Conservation (phyloP, 2,113 vertebrate species). For the Sander vitreus region DNA sequence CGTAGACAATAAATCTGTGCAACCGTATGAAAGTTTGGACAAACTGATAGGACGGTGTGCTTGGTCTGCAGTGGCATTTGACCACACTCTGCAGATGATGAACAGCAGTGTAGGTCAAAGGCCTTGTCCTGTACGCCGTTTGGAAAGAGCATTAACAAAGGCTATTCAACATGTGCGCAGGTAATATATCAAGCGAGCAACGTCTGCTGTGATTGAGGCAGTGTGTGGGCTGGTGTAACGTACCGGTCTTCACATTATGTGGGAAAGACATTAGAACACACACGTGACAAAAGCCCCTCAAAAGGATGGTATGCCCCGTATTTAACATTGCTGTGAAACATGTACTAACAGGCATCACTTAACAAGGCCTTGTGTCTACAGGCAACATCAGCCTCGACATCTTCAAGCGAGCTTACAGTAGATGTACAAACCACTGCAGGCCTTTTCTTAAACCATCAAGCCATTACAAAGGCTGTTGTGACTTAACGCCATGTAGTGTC, state of each 20-base stretch:
- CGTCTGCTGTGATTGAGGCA: neutral
- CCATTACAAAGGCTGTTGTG: neutral
- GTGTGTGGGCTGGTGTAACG: neutral
- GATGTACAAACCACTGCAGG: neutral
- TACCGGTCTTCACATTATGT: neutral
- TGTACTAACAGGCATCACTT: neutral
- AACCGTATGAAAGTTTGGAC: neutral
- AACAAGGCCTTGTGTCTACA: neutral
- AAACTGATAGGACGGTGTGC: neutral
- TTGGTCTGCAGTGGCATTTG: neutral
- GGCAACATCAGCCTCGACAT: constrained; percentile 5
- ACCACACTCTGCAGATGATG: constrained; percentile 13
- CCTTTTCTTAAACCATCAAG: neutral
- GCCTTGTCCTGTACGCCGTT: neutral
- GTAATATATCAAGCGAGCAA: constrained; percentile 2
- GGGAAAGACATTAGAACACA: neutral
- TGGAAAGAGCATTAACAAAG: constrained; percentile 25
- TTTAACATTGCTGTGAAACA: neutral
- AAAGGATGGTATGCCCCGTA: neutral
- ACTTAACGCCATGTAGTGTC: neutral
- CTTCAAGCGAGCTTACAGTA: neutral
- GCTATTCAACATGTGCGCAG: neutral
- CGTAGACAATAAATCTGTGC: neutral
- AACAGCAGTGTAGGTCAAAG: constrained; percentile 36
- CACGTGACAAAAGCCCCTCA: neutral